Percentiles rank a stretch among this genome's conserved stretches.
Evolutionary conservation across 1,140 invertebrate species (phyloP).

Genomic region (Oedothorax gibbosus): DNA sequence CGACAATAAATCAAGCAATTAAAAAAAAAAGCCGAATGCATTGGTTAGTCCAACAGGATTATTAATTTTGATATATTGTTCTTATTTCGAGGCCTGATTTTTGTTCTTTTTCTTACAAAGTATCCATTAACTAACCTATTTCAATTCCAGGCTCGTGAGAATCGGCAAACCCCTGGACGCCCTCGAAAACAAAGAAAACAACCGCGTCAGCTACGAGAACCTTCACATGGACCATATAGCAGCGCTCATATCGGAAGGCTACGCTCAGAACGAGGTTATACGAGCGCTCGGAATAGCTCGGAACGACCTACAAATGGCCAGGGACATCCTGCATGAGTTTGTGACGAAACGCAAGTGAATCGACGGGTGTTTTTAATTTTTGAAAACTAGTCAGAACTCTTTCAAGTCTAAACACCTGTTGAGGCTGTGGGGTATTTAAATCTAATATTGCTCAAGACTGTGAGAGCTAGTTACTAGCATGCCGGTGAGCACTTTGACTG

Average conservation of each 20-base stretch:
- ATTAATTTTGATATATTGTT: no score
- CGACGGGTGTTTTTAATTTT: conserved; percentile 6
- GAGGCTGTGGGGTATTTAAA: neutral
- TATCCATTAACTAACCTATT: no score
- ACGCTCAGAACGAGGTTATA: conserved; percentile 88
- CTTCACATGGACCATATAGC: conserved; percentile 92
- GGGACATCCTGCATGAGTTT: conserved; percentile 94
- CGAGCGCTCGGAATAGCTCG: conserved; percentile 89
- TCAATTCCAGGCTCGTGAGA: conserved; percentile 20
- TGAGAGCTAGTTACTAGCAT: no score
- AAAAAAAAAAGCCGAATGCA: no score
- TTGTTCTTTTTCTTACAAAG: no score
- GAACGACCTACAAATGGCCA: conserved; percentile 94
- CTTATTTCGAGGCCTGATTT: no score
- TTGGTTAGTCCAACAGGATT: no score
- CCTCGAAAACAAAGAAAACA: conserved; percentile 66
- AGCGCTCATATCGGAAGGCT: conserved; percentile 86
- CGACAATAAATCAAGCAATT: no score
- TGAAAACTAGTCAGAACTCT: conserved; percentile 48
- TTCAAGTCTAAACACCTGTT: conserved; percentile 25
- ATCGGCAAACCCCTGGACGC: conserved; percentile 68
- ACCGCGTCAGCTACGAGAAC: conserved; percentile 79
- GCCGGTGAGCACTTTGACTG: no score
- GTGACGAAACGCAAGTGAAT: conserved; percentile 73
- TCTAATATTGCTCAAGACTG: conserved; percentile 36